phyloP scores from a whole-genome alignment of 2,797 vertebrate genomes.

The Muscicapa striata region DNA sequence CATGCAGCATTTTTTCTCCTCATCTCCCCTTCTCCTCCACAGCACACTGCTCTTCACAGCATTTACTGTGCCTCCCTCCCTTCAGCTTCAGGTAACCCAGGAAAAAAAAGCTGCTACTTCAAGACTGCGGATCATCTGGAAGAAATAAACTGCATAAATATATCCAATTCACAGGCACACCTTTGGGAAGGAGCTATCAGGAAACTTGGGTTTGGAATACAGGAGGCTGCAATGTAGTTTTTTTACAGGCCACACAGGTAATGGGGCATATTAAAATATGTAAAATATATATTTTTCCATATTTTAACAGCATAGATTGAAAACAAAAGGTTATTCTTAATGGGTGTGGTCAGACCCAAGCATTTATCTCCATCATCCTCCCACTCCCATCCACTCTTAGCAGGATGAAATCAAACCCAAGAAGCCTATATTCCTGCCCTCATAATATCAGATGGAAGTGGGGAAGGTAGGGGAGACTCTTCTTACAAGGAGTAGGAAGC shows the following conservation, averaged over 20 bases:
- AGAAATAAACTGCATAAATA: conserved; percentile 62
- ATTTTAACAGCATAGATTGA: conserved; percentile 53
- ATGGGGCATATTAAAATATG: conserved; percentile 57
- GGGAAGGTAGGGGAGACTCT: neutral
- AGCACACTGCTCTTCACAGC: neutral
- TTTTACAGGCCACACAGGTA: conserved; percentile 63
- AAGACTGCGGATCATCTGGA: conserved; percentile 18
- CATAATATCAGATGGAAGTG: neutral
- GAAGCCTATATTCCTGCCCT: neutral
- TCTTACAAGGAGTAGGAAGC: conserved; percentile 50
- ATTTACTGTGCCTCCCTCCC: neutral
- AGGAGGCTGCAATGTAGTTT: conserved; percentile 29
- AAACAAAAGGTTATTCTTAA: conserved; percentile 48
- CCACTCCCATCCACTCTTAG: neutral
- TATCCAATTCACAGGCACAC: conserved; percentile 46
- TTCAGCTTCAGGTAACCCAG: conserved; percentile 4
- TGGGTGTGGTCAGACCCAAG: conserved; percentile 54
- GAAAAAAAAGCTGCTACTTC: neutral
- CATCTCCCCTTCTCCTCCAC: neutral
- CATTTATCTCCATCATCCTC: conserved; percentile 32
- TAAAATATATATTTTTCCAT: conserved; percentile 60
- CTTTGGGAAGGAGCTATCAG: conserved; percentile 6
- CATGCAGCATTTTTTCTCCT: neutral
- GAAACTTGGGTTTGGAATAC: conserved; percentile 55
- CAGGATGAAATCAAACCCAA: conserved; percentile 13